Evolutionary conservation across 2,113 vertebrate species (phyloP), one percentile per base, ranked within the genome.

Genomic region (Rhodinocichla rosea): DNA sequence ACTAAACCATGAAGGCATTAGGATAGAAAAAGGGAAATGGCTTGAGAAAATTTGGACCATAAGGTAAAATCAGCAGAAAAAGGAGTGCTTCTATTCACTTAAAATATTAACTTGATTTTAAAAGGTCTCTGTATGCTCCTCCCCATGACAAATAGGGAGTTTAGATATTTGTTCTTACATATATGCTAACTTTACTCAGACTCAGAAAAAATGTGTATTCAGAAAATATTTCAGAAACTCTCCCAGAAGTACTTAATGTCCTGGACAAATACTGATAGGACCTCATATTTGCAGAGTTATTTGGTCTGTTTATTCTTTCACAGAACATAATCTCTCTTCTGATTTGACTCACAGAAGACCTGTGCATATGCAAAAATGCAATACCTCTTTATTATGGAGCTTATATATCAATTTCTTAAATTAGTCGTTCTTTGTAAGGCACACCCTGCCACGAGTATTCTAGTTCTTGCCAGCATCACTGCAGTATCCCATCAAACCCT

Each of bases 401-500:
- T 50, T 70, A 55, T 35, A 40, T 27, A 45, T 24, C 2, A 78
- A 82, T n/a, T 40, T 50, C 21, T 63, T 69, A 55, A 53, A 79
- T 32, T 28, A 71, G 35, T 45, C 44, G 60, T 49, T 59, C 10
- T 78, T 70, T 57, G 16, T 56, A 92, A 75, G 44, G 22, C 8
- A 17, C 7, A 1, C 3, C 4, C 67, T 68, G 40, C 35, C 42
- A 40, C 1, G 0, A 39, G 23, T 23, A 63, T 52, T 33, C 23
- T 50, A 23, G 23, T 16, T 76, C 26, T 80, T 60, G 52, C 13
- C 50, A 63, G 32, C 2, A 1, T 53, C 37, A 57, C 28, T 0
- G 0, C 17, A 49, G 28, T 39, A 37, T 64, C 26, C 30, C 15
- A 23, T 50, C 39, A 57, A 75, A 81, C 11, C n/a, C 22, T 49